A percentile compares a stretch with the other conserved stretches of the same genome.
These are phyloP conservation scores for Prietella phreatophila DNA, from an alignment of 2,113 vertebrate genomes.

Conservation along the genomic window DNA sequence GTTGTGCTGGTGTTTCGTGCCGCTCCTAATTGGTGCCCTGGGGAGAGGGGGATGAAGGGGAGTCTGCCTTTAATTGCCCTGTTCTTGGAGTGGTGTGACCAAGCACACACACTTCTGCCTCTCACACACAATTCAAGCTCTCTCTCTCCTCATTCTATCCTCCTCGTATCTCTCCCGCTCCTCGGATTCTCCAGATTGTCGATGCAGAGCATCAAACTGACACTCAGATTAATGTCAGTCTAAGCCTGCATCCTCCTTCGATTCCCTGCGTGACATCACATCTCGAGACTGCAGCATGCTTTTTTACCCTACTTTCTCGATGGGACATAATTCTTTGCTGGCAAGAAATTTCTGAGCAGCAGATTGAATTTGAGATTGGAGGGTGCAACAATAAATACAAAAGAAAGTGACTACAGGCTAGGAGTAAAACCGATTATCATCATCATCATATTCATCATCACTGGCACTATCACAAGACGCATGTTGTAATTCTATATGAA, in stretches of 20 bases:
- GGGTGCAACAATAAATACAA: neutral
- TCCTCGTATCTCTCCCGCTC: slow-evolving; percentile 19
- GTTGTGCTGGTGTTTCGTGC: slow-evolving; percentile 55
- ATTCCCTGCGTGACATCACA: slow-evolving; percentile 46
- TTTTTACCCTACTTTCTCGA: neutral
- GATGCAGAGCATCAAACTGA: slow-evolving; percentile 47
- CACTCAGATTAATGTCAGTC: slow-evolving; percentile 55
- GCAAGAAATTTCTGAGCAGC: slow-evolving; percentile 30
- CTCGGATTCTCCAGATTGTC: slow-evolving; percentile 32
- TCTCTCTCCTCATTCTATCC: slow-evolving; percentile 20
- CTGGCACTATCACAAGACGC: neutral
- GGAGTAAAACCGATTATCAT: neutral
- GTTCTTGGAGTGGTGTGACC: slow-evolving; percentile 55
- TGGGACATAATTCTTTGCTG: slow-evolving; percentile 24
- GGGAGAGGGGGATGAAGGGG: slow-evolving; percentile 54
- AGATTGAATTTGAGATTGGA: slow-evolving; percentile 13
- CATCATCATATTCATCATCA: neutral
- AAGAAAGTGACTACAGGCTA: neutral
- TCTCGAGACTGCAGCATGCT: slow-evolving; percentile 34
- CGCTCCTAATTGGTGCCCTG: slow-evolving; percentile 59
- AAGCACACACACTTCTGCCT: slow-evolving; percentile 49
- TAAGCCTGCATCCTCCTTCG: slow-evolving; percentile 43
- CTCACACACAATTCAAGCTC: slow-evolving; percentile 6
- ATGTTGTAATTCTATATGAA: too few relatives aligned
- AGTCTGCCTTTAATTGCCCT: slow-evolving; percentile 59